Evolutionary conservation across 2,113 vertebrate species (phyloP).

Genomic region (Xyliphius kryptos): DNA sequence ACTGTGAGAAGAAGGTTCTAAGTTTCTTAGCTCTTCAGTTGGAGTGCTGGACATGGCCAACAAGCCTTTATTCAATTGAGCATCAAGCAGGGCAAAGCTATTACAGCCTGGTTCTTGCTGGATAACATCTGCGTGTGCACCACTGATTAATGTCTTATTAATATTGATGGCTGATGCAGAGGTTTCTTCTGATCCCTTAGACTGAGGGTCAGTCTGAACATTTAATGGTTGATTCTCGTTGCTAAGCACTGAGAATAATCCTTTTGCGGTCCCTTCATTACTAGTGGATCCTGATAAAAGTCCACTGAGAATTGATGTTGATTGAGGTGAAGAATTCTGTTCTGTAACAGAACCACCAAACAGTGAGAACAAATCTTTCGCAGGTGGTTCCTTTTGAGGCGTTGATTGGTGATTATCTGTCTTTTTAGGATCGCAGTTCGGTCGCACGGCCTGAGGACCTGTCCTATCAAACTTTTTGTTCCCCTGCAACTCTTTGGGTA

Average conservation of each 20-base stretch:
- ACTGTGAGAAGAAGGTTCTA: conserved; percentile 41
- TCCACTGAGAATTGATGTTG: conserved; percentile 46
- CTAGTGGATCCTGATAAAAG: not conserved
- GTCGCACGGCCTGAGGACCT: not conserved
- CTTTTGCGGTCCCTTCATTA: conserved; percentile 16
- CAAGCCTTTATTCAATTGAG: conserved; percentile 28
- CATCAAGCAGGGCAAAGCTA: not conserved
- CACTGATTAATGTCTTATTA: conserved; percentile 2
- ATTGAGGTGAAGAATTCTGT: conserved; percentile 50
- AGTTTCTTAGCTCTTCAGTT: conserved; percentile 29
- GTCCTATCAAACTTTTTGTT: not conserved
- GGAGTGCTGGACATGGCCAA: conserved; percentile 49
- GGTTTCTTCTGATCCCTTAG: not conserved
- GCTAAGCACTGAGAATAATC: conserved; percentile 4
- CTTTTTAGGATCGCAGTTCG: not conserved
- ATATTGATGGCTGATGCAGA: not conserved
- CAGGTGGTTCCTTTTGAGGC: conserved; percentile 48
- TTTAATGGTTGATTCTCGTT: not conserved
- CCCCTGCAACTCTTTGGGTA: conserved; percentile 6
- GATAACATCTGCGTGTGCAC: not conserved
- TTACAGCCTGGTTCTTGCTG: conserved; percentile 4
- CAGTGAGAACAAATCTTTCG: conserved; percentile 53
- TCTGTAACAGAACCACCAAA: conserved; percentile 50
- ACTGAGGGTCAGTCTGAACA: not conserved
- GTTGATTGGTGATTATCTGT: conserved; percentile 28